Conservation (phyloP, 1,140 invertebrate genomes). For the Yoshiicerus persimilis region DNA sequence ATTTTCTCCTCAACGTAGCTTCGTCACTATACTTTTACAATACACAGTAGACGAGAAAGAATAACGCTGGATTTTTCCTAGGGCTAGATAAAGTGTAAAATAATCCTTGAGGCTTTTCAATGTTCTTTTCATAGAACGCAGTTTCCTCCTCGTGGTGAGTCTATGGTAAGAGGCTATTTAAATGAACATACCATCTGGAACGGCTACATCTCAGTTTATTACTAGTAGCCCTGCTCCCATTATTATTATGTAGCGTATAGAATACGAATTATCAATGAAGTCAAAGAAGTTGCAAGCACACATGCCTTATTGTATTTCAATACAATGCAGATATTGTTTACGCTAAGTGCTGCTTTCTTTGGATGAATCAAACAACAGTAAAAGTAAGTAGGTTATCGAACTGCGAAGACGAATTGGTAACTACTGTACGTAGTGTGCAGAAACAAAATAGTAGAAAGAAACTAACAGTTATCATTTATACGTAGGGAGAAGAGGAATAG, state of each 20-base stretch:
- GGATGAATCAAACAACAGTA: background rate
- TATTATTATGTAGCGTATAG: background rate
- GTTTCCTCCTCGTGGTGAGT: background rate
- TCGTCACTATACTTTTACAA: background rate
- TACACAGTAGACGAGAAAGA: background rate
- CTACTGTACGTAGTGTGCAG: no score
- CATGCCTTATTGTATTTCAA: no score
- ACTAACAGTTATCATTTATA: no score
- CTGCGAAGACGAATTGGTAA: no score
- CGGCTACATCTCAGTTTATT: background rate
- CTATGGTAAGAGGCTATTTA: background rate
- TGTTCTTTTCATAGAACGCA: background rate
- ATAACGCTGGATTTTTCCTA: background rate
- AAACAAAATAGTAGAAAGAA: no score
- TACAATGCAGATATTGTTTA: background rate
- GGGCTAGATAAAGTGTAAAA: background rate
- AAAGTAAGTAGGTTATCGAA: no score
- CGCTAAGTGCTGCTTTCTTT: background rate
- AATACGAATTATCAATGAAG: no score
- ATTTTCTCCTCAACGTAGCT: no score
- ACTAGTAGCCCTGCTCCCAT: background rate
- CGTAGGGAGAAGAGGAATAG: no score
- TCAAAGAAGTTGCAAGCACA: background rate
- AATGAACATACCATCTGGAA: background rate
- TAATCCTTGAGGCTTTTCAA: background rate